These are phyloP conservation scores for Epizoanthus rinbou DNA, from an alignment of 92 coral and sea anemone species.

Conservation along the genomic window DNA sequence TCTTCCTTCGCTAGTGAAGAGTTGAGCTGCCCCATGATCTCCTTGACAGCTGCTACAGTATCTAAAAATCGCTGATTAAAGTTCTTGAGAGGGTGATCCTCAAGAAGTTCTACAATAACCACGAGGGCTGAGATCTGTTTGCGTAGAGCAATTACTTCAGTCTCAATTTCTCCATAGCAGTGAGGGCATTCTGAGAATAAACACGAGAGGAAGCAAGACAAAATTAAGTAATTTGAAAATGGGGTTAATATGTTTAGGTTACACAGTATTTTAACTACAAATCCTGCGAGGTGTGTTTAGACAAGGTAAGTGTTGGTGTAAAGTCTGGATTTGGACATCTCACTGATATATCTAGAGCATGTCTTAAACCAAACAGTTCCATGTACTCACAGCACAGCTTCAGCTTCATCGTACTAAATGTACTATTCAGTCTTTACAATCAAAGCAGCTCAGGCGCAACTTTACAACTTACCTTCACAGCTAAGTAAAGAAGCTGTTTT, in stretches of 20 bases:
- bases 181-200: conserved; percentile 72
- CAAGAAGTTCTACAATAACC: conserved; percentile 34
- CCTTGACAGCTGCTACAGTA: conserved; percentile 50
- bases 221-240: not conserved
- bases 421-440: not conserved
- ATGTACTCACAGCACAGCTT: no score
- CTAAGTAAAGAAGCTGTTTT: conserved; percentile 66
- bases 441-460: not conserved
- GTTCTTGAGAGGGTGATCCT: conserved; percentile 51
- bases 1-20: conserved; percentile 43
- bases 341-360: no score
- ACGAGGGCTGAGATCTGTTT: conserved; percentile 50
- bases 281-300: no score
- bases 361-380: no score
- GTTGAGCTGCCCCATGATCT: conserved; percentile 34
- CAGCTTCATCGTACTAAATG: no score
- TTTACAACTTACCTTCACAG: conserved; percentile 71
- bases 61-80: conserved; percentile 67
- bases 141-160: conserved; percentile 71
- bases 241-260: not conserved
- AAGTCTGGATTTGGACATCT: no score
- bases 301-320: no score
- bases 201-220: not conserved
- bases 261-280: not conserved
- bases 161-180: conserved; percentile 75